phyloP scores from a whole-genome alignment of 2,797 vertebrate genomes.

The Scomberomorus guttatus region DNA sequence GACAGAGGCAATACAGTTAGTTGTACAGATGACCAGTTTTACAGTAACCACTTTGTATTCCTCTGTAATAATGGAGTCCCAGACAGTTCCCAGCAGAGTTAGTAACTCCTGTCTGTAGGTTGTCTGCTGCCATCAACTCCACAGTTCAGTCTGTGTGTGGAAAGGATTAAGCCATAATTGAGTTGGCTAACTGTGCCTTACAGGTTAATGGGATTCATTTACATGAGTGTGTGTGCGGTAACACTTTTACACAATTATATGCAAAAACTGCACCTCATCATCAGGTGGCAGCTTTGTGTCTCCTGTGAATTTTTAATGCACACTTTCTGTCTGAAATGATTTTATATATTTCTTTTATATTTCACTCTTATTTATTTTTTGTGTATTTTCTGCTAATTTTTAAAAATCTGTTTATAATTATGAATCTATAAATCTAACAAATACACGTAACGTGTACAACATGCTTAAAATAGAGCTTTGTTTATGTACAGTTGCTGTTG shows the following conservation, averaged over 20 bases:
- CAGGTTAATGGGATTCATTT: conserved; percentile 78
- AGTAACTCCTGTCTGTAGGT: conserved; percentile 32
- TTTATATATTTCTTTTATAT: not conserved
- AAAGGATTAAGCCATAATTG: conserved; percentile 77
- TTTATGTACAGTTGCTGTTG: not conserved
- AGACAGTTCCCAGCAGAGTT: conserved; percentile 49
- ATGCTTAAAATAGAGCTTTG: not conserved
- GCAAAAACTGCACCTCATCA: not conserved
- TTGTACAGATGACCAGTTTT: conserved; percentile 26
- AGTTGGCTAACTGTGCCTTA: conserved; percentile 69
- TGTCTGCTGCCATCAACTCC: conserved; percentile 49
- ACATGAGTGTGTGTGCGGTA: conserved; percentile 26
- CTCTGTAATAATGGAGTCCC: conserved; percentile 33
- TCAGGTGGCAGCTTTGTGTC: not conserved
- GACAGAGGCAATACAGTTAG: conserved; percentile 39
- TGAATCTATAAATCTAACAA: not conserved
- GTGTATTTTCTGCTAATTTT: not conserved
- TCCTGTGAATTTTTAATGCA: not conserved
- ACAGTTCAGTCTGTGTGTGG: conserved; percentile 48
- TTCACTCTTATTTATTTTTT: not conserved
- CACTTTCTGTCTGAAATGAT: not conserved
- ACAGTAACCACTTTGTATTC: conserved; percentile 32
- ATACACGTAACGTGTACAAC: not conserved
- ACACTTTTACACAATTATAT: conserved; percentile 20
- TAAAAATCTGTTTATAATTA: not conserved